Percentiles rank a stretch among this genome's conserved stretches.
Evolutionary conservation across 2,113 vertebrate genomes (phyloP).

Genomic region (Neolamprologus tretocephalus): DNA sequence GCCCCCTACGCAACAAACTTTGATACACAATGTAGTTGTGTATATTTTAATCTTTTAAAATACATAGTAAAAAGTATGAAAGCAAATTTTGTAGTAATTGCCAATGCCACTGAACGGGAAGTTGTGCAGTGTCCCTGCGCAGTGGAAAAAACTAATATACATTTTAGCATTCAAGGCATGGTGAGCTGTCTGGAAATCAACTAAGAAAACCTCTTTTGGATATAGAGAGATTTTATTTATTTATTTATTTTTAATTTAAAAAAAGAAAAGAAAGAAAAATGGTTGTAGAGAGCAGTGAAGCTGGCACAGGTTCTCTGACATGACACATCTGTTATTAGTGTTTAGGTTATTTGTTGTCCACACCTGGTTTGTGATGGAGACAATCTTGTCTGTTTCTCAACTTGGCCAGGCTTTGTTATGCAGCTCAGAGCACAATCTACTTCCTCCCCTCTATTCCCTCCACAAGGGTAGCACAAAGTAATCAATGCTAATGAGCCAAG

Average conservation of each 20-base stretch:
- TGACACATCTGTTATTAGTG: background rate
- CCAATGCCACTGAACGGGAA: background rate
- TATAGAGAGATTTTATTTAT: background rate
- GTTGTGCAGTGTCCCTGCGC: background rate
- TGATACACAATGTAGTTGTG: background rate
- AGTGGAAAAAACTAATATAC: background rate
- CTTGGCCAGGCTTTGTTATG: background rate
- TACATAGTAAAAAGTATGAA: background rate
- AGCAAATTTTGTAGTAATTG: background rate
- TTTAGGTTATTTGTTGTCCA: background rate
- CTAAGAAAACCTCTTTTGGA: background rate
- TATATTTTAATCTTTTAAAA: background rate
- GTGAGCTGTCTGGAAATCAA: background rate
- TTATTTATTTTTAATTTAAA: background rate
- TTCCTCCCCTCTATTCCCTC: background rate
- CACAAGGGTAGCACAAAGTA: conserved; percentile 11
- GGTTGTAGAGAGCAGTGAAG: background rate
- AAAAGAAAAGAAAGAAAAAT: background rate
- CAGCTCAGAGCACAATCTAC: background rate
- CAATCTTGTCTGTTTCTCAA: background rate
- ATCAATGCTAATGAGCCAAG: conserved; percentile 53
- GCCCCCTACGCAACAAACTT: background rate
- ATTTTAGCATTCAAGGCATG: background rate
- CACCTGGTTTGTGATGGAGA: background rate
- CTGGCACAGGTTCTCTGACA: background rate